Conservation (phyloP, 2,113 vertebrate genomes). For the Amblyornis subalaris region DNA sequence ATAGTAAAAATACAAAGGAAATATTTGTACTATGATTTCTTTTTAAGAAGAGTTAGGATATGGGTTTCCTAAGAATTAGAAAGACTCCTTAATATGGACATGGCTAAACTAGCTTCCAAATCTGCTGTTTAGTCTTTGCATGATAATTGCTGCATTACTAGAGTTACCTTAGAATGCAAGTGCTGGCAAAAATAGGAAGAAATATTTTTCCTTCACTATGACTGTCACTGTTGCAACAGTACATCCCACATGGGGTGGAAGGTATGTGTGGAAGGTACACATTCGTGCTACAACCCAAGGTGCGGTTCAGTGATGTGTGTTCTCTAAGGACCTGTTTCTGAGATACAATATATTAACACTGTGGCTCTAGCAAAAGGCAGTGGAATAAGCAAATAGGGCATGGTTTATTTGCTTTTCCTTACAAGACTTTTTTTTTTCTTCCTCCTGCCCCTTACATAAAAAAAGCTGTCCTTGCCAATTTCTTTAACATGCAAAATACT, state of each 20-base stretch:
- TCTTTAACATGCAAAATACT: not conserved
- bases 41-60: not conserved
- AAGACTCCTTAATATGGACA: not conserved
- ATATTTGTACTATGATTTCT: not conserved
- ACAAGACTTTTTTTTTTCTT: not conserved
- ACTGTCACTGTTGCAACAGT: not conserved
- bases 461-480: not conserved
- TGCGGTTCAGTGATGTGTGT: not conserved
- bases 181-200: not conserved
- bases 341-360: not conserved
- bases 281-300: fast-evolving
- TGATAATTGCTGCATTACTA: not conserved
- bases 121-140: not conserved
- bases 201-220: not conserved
- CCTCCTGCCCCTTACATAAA: not conserved
- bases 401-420: not conserved
- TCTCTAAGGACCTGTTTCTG: not conserved
- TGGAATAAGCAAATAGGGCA: not conserved
- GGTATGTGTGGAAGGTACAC: not conserved
- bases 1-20: not conserved
- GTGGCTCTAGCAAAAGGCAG: not conserved
- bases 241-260: not conserved
- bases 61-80: not conserved
- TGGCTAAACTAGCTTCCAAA: not conserved
- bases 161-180: not conserved